Conservation (phyloP, 2,888 invertebrate species). For the Amphimallon solstitiale region DNA sequence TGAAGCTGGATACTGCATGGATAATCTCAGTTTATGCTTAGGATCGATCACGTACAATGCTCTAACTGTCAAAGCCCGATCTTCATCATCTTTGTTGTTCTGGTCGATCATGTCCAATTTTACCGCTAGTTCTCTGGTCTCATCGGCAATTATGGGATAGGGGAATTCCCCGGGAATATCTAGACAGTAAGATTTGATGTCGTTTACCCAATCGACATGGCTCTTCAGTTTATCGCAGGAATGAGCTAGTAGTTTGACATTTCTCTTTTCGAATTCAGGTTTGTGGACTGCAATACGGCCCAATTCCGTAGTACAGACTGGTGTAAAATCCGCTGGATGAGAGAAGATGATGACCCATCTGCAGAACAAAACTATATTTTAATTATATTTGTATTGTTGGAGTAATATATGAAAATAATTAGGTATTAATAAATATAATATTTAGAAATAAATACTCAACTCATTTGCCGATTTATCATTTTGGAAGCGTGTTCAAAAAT, state of each 20-base stretch:
- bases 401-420: no score
- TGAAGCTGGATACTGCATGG: constrained; percentile 86
- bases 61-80: constrained; percentile 76
- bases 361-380: no score
- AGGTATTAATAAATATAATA: no score
- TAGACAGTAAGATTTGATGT: constrained; percentile 75
- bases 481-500: no score
- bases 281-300: constrained; percentile 77
- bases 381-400: no score
- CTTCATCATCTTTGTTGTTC: constrained; percentile 72
- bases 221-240: constrained; percentile 80
- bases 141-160: constrained; percentile 87
- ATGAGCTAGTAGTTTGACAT: constrained; percentile 80
- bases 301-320: constrained; percentile 90
- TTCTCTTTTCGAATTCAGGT: constrained; percentile 75
- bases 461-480: no score
- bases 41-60: constrained; percentile 85
- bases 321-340: constrained; percentile 90
- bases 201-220: constrained; percentile 80
- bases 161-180: constrained; percentile 80
- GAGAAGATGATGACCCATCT: constrained; percentile 91
- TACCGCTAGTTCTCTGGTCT: constrained; percentile 75
- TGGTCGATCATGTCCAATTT: constrained; percentile 84
- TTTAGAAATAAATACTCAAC: no score
- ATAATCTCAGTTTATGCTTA: constrained; percentile 79